Evolutionary conservation across 2,888 invertebrate genomes (phyloP), one percentile per base, ranked within the genome.

Genomic region (Mythimna ferrago): DNA sequence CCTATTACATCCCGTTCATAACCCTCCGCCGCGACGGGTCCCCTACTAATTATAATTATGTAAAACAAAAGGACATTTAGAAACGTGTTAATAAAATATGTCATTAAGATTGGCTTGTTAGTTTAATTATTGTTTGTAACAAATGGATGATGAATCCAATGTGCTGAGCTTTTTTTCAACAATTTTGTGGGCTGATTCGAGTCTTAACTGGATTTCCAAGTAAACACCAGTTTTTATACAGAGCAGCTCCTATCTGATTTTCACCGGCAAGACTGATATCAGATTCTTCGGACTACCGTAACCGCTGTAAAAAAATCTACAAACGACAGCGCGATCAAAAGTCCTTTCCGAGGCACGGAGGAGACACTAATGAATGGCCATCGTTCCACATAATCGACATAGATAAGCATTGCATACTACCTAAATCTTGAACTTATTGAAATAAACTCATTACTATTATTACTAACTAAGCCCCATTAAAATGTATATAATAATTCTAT

Each of bases 31-130:
- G 87, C 85, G 80, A 84, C 80, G 77, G 53, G 78, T 62, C 44
- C 63, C 84, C 61, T 82, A 85, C 88, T 91, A 92, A 93, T 93
- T 93, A 93, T 90, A 92, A 93, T 91, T 89, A 87, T 88, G 90
- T 89, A 81, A 89, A 89, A 87, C 89, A 44, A 67, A 67, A 70
- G 74, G 69, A 62, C 73, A 67, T 66, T 78, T 84, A 68, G 54
- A 87, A 35, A 87, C 90, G 89, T 88, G 87, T 88, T 91, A 90
- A 92, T 93, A 92, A 91, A 88, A 89, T 78, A 67, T 86, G 85
- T 80, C 86, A 87, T 88, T 90, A 90, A 90, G 89, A 92, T 89
- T 89, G 82, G 84, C 83, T 66, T 68, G 21, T 73, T 76, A 26
- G 7, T 53, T 53, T 19, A n/a, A 53, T 53, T 48, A 48, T 19